A percentile compares a stretch with the other conserved stretches of the same genome.
These are phyloP conservation scores for Stenichneumon culpator DNA, from an alignment of 2,888 invertebrate genomes.

Conservation along the genomic window DNA sequence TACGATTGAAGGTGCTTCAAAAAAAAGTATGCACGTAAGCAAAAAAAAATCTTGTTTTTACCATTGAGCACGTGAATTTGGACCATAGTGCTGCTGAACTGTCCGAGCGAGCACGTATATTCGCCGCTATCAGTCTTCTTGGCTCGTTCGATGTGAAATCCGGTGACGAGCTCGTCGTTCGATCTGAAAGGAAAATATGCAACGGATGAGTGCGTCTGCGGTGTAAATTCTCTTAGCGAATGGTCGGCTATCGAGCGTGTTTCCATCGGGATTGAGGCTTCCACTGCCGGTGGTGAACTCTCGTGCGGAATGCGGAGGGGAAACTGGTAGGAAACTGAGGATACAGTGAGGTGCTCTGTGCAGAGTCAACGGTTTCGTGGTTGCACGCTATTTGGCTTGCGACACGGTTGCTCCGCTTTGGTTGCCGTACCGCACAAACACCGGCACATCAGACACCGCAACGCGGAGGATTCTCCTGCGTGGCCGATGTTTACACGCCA, in stretches of 20 bases:
- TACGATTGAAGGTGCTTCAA: no score
- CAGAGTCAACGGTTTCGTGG: slow-evolving; percentile 56
- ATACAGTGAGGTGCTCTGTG: slow-evolving; percentile 34
- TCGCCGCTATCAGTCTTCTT: slow-evolving; percentile 89
- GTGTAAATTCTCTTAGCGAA: background rate
- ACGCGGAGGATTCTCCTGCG: slow-evolving; percentile 40
- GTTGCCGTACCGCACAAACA: slow-evolving; percentile 41
- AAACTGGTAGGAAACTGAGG: slow-evolving; percentile 39
- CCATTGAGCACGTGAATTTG: slow-evolving; percentile 90
- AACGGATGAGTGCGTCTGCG: background rate
- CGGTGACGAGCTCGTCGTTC: slow-evolving; percentile 80
- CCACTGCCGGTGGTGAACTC: background rate
- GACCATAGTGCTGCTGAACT: slow-evolving; percentile 88
- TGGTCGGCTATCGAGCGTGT: background rate
- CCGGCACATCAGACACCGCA: slow-evolving; percentile 45
- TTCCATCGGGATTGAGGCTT: background rate
- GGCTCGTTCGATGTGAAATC: slow-evolving; percentile 85
- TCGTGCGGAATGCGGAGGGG: slow-evolving; percentile 9
- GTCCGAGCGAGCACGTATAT: slow-evolving; percentile 88
- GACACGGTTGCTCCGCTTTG: slow-evolving; percentile 49
- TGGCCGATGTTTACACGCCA: slow-evolving; percentile 63
- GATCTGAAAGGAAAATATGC: slow-evolving; percentile 75
- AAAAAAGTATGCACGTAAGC: background rate
- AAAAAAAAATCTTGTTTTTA: slow-evolving; percentile 79
- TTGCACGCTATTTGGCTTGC: slow-evolving; percentile 58